phyloP scores from a whole-genome alignment of 2,888 invertebrate species.

The Cheilosia urbana region DNA sequence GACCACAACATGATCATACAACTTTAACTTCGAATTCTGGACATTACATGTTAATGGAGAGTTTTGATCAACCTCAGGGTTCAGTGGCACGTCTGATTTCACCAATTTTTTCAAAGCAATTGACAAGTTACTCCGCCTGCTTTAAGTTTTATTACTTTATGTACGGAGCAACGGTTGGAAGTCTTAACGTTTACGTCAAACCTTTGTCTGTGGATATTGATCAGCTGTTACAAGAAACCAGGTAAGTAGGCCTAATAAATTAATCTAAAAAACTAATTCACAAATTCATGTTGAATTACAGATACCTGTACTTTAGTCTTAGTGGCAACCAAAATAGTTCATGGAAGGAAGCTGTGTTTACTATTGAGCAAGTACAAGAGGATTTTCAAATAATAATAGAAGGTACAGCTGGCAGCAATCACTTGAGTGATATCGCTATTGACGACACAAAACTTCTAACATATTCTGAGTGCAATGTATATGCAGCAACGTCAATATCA shows the following conservation, averaged over 20 bases:
- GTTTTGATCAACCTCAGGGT: constrained; percentile 86
- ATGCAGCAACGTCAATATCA: background rate
- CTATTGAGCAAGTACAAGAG: constrained; percentile 83
- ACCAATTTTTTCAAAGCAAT: constrained; percentile 86
- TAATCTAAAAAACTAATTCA: background rate
- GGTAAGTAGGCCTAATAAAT: background rate
- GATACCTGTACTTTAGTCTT: constrained; percentile 86
- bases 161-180: constrained; percentile 88
- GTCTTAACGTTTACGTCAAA: constrained; percentile 85
- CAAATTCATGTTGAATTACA: constrained; percentile 34
- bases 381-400: constrained; percentile 90
- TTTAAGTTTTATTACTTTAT: constrained; percentile 92
- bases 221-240: constrained; percentile 73
- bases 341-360: constrained; percentile 87
- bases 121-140: constrained; percentile 84
- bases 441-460: constrained; percentile 90
- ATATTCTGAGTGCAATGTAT: constrained; percentile 77
- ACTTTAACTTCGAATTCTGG: constrained; percentile 86
- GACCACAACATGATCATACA: constrained; percentile 91
- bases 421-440: constrained; percentile 91
- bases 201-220: constrained; percentile 80
- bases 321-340: constrained; percentile 88
- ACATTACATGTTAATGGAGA: constrained; percentile 93
- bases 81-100: constrained; percentile 90
- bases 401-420: constrained; percentile 88